Evolutionary conservation across 2,797 vertebrate species (phyloP).

Genomic region (Manis pentadactyla): DNA sequence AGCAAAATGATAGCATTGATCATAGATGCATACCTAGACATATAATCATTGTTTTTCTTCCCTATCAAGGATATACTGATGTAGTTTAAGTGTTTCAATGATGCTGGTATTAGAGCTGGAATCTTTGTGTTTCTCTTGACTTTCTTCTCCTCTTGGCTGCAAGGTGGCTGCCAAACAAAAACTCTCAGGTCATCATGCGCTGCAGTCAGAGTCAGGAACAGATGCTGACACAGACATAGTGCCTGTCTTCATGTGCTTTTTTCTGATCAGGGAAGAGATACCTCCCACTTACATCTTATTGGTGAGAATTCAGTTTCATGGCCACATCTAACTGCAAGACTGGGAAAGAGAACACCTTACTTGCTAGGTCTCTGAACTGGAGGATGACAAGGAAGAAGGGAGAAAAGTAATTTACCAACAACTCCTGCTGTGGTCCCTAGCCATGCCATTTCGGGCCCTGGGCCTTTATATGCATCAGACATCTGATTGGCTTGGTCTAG

Average conservation of each 20-base stretch:
- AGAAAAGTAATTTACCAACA: accelerated
- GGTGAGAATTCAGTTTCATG: neutral
- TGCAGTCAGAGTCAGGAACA: neutral
- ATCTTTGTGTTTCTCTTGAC: neutral
- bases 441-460: accelerated
- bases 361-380: neutral
- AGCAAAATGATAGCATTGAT: neutral
- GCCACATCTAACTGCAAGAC: neutral
- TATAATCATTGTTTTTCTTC: neutral
- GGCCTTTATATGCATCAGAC: accelerated
- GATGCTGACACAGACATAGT: neutral
- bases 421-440: neutral
- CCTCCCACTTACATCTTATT: neutral
- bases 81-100: accelerated
- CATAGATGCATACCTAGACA: neutral
- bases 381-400: accelerated
- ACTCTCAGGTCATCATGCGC: accelerated
- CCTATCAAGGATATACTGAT: neutral
- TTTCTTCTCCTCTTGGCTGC: neutral
- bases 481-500: neutral
- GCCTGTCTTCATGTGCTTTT: neutral
- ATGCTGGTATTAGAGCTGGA: accelerated
- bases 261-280: neutral
- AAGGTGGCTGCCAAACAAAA: neutral
- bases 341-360: neutral